Evolutionary conservation across 2,888 invertebrate species (phyloP).

Genomic region (Entomobrya multifasciata): DNA sequence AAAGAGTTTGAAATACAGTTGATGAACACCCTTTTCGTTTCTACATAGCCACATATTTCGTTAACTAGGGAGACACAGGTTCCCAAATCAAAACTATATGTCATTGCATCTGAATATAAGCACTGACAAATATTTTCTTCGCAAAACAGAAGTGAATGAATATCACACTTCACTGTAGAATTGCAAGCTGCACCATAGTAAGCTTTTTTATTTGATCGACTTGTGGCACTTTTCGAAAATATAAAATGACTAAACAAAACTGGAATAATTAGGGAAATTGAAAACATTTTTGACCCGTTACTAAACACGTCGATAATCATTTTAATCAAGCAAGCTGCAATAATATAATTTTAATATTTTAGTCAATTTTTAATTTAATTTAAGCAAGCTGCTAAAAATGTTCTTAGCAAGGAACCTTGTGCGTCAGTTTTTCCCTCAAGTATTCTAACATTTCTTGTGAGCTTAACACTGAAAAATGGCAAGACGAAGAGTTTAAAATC

Average conservation of each 20-base stretch:
- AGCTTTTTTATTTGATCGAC: conserved; percentile 14
- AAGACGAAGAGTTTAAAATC: too few species aligned
- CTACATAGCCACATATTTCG: conserved; percentile 62
- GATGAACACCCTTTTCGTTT: conserved; percentile 59
- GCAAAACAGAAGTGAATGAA: conserved; percentile 53
- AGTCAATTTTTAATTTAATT: too few species aligned
- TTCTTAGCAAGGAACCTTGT: too few species aligned
- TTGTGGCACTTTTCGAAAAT: neutral
- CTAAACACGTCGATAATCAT: too few species aligned
- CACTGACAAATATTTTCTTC: conserved; percentile 53
- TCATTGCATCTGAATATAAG: conserved; percentile 54
- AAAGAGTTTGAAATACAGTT: conserved; percentile 49
- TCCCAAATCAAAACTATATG: conserved; percentile 33
- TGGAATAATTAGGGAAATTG: neutral
- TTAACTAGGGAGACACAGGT: conserved; percentile 55
- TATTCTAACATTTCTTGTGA: too few species aligned
- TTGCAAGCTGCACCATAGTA: conserved; percentile 54
- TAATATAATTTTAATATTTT: too few species aligned
- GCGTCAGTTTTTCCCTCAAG: too few species aligned
- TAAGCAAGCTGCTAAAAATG: too few species aligned
- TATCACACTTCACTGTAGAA: conserved; percentile 54
- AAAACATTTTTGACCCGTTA: neutral
- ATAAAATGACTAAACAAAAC: neutral
- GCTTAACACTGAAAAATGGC: too few species aligned
- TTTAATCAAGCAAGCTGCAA: too few species aligned